Base-by-base conservation (phyloP, 2,797 vertebrate species). In the Microchirus variegatus region DNA sequence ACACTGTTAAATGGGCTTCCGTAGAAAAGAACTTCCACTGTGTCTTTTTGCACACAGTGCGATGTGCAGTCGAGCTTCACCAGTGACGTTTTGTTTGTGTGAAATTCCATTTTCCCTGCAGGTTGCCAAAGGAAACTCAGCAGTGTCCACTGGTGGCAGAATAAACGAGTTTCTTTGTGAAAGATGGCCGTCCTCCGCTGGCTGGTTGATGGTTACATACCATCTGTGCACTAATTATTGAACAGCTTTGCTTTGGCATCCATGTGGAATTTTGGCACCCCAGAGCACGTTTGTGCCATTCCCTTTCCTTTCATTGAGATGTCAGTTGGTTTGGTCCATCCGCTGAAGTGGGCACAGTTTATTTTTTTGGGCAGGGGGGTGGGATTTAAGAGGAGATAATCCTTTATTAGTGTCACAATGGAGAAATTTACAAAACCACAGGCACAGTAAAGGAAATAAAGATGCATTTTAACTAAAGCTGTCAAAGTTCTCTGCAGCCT, bases 221-320 rank as follows among this genome's bases (percentile, higher is more conserved):
- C 79, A 82, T 79, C 84, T 86, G 81, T 44, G 74, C 74, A 67
- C 53, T 62, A 72, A 57, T 85, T 73, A 69, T 71, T 61, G 71
- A 72, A 75, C 59, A 54, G 46, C 63, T 66, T 70, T 5, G 67
- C 53, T 65, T 36, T 63, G 59, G 63, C 53, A 63, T 74, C 52
- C 74, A 75, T 73, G 76, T 68, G 62, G 62, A 78, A 57, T 53
- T 50, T 56, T 11, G n/a, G 19, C 22, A 40, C 43, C 55, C 57
- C 9, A 10, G 42, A 75, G 76, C 49, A 22, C 40, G 70, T 17
- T 58, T 69, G 59, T 48, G 43, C 48, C 36, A 71, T 58, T 64
- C 61, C 45, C 59, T 70, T 51, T 40, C 16, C 52, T 26, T 26
- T 73, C 77, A 76, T 64, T 69, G 51, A 78, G 58, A 58, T 46